Evolutionary conservation across 2,888 invertebrate species (phyloP), one percentile per base, ranked within the genome.

Genomic region (Synergus gifuensis): DNA sequence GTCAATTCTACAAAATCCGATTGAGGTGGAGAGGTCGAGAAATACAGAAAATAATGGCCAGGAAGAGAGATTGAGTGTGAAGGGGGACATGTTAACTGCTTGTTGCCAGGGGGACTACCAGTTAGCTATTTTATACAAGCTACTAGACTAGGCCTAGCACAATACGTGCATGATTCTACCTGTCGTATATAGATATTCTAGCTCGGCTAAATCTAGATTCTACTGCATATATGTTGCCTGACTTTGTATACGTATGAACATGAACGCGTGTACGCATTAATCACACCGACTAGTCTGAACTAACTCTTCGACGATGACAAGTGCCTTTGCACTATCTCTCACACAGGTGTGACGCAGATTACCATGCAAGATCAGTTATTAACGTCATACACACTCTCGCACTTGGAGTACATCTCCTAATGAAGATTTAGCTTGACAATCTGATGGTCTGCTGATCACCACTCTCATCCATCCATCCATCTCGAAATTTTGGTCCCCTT

Each of bases 371-470:
- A 69, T 69, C 49, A 49, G 69, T 69, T 69, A 69, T 69, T 69
- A 69, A 28, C 49, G 69, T 69, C 69, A 69, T 69, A 28, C 46
- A 49, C 69, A 69, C 28, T 46, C 69, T 49, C 69, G 69, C 46
- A 28, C 16, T 28, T 14, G 8, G 9, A 69, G 46, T 36, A 46
- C 49, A 69, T 49, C 16, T 22, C 44, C 69, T 69, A 49, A 69
- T 69, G 69, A 49, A 69, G 69, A 69, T 69, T 69, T 69, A 69
- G 49, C 49, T 69, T 28, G 69, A 69, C 69, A 60, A 60, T 49
- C 28, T 69, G 69, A 69, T 36, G 28, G 9, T 28, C 49, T 9
- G 11, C 67, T 67, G 22, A 22, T 49, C 49, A 49, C 14, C 69
- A 49, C 9, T 69, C 28, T 7, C 3, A 28, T 18, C 60, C 60